Percentiles rank a stretch among this genome's conserved stretches.
Evolutionary conservation across 2,888 invertebrate species (phyloP).

Genomic region (Thecocarcelia acutangulata): DNA sequence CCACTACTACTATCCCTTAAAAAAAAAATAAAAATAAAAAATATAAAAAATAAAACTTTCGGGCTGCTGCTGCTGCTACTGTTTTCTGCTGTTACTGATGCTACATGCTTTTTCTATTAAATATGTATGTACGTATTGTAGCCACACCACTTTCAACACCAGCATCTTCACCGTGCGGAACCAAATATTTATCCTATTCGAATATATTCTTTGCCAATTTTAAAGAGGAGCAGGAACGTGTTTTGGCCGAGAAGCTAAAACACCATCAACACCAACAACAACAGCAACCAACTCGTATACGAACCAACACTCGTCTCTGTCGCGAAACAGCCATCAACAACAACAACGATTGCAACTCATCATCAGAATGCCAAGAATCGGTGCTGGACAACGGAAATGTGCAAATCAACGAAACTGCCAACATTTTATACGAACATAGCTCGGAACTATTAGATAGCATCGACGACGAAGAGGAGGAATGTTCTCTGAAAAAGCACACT

Average conservation of each 20-base stretch:
- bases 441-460: conserved; percentile 73
- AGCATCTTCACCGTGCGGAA: conserved; percentile 80
- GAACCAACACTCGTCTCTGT: conserved; percentile 75
- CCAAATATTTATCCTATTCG: conserved; percentile 79
- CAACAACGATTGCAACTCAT: conserved; percentile 68
- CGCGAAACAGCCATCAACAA: conserved; percentile 79
- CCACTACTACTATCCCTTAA: conserved; percentile 71
- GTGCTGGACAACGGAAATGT: conserved; percentile 67
- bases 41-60: conserved; percentile 58
- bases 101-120: conserved; percentile 4
- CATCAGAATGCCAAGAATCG: conserved; percentile 54
- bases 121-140: conserved; percentile 65
- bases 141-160: conserved; percentile 80
- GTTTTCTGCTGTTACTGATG: conserved; percentile 13
- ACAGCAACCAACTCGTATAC: conserved; percentile 73
- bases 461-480: conserved; percentile 66
- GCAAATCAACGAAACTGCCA: conserved; percentile 65
- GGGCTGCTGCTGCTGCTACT: conserved; percentile 48
- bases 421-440: conserved; percentile 72
- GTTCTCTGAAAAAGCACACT: conserved; percentile 62
- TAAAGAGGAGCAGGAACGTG: conserved; percentile 75
- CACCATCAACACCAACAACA: conserved; percentile 74
- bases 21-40: conserved; percentile 63
- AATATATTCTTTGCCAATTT: conserved; percentile 80
- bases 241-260: conserved; percentile 72